Conservation (phyloP, 53 echinoderm and acorn worm species). For the Mesocentrotus franciscanus region DNA sequence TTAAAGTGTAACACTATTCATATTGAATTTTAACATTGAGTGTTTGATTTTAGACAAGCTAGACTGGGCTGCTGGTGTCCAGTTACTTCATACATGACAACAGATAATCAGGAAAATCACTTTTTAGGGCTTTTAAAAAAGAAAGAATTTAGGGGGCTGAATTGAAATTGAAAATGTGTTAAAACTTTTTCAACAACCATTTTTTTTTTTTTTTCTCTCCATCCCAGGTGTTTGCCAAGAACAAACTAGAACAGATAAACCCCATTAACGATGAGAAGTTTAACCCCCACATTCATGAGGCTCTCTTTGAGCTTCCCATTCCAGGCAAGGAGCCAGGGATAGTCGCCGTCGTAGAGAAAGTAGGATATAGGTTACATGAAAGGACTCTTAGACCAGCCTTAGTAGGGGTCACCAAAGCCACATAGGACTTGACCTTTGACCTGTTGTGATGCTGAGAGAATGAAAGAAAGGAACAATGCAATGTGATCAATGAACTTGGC, state of each 20-base stretch:
- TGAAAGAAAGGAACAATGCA: neutral
- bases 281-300: conserved; percentile 97
- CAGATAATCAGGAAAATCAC: no score
- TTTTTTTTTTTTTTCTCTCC: neutral
- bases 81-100: no score
- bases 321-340: conserved; percentile 88
- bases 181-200: neutral
- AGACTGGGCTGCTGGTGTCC: no score
- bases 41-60: no score
- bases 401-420: conserved; percentile 87
- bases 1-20: no score
- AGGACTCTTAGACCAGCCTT: conserved; percentile 96
- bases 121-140: no score
- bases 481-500: neutral
- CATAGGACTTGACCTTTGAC: conserved; percentile 61
- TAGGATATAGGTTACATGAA: conserved; percentile 90
- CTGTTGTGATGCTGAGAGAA: neutral
- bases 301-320: conserved; percentile 91
- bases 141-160: no score
- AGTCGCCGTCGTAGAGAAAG: conserved; percentile 93
- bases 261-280: conserved; percentile 89
- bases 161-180: no score
- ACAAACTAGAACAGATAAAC: conserved; percentile 81
- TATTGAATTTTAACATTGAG: no score
- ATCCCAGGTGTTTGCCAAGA: conserved; percentile 87